Evolutionary conservation across 2,888 invertebrate genomes (phyloP), one percentile per base, ranked within the genome.

Genomic region (Platerodrilus igneus): DNA sequence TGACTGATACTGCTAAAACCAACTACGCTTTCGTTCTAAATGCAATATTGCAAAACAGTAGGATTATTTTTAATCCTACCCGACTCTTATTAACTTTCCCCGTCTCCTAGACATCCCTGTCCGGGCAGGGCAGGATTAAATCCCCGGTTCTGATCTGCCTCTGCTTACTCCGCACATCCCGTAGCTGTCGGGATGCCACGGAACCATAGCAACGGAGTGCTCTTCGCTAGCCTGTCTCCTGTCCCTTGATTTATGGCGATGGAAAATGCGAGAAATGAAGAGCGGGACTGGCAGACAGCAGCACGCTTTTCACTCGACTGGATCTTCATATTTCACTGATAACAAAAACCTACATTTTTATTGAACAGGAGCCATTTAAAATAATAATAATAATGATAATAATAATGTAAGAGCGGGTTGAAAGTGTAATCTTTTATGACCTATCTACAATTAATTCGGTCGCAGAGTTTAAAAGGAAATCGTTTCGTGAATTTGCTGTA

Each of bases 181-280:
- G 36, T 56, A 64, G 60, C 66, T 66, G 67, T 67, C 67, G 69
- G 68, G 69, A 68, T 67, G 67, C 72, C 71, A 67, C 66, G 68
- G 67, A 64, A 59, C 69, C 68, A 68, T 68, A 63, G 68, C 68
- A 69, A 69, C 69, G 64, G 68, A 66, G 66, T 64, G 67, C 67
- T 64, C 64, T 59, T 62, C 62, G 66, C 67, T 64, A 57, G 66
- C 64, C 67, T 68, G 69, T 69, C 69, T 69, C 68, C 68, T 69
- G 69, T 69, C 68, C 61, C 67, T 67, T 69, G 69, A 69, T 69
- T 69, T 69, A 69, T 67, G 66, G 68, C 66, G 66, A 68, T 69
- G 67, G 68, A 69, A 69, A 69, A 69, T 68, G 69, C 68, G 68
- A 69, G 69, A 69, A 69, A 69, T 69, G 69, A 69, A 69, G 69